Percentiles rank a stretch among this genome's conserved stretches.
Evolutionary conservation across 1,140 invertebrate genomes (phyloP).

Genomic region (Bilobella aurantiaca): DNA sequence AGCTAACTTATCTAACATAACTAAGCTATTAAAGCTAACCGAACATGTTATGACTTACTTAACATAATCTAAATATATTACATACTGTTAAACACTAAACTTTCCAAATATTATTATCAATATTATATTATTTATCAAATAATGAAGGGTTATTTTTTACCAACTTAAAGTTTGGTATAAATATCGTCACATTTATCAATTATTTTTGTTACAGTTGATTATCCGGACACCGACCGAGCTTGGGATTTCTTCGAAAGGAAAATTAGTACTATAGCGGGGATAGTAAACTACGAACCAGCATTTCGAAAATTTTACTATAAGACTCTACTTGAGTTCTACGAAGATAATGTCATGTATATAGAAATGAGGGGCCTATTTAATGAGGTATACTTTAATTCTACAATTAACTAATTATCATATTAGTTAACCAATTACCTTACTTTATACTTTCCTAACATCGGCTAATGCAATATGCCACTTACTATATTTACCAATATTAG

Average conservation of each 20-base stretch:
- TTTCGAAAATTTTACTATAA: conserved; percentile 61
- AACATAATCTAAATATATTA: too few species aligned
- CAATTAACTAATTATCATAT: background rate
- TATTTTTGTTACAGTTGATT: conserved; percentile 39
- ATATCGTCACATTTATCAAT: background rate
- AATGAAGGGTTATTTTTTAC: too few species aligned
- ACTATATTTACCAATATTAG: too few species aligned
- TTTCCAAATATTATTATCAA: too few species aligned
- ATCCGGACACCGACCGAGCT: conserved; percentile 51
- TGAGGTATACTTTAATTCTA: background rate
- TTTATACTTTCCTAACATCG: too few species aligned
- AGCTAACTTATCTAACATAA: too few species aligned
- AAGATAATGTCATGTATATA: conserved; percentile 69
- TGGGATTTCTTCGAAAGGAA: conserved; percentile 58
- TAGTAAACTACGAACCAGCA: conserved; percentile 58
- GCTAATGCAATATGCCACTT: too few species aligned
- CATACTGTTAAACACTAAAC: too few species aligned
- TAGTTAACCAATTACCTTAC: conserved; percentile 17
- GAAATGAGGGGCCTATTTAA: conserved; percentile 54
- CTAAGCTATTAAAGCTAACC: too few species aligned
- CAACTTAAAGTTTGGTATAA: too few species aligned
- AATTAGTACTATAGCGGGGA: conserved; percentile 50
- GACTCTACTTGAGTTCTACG: conserved; percentile 55
- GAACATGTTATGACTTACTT: too few species aligned
- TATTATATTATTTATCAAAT: too few species aligned